Evolutionary conservation across 2,888 invertebrate genomes (phyloP).

Genomic region (Phania funesta): DNA sequence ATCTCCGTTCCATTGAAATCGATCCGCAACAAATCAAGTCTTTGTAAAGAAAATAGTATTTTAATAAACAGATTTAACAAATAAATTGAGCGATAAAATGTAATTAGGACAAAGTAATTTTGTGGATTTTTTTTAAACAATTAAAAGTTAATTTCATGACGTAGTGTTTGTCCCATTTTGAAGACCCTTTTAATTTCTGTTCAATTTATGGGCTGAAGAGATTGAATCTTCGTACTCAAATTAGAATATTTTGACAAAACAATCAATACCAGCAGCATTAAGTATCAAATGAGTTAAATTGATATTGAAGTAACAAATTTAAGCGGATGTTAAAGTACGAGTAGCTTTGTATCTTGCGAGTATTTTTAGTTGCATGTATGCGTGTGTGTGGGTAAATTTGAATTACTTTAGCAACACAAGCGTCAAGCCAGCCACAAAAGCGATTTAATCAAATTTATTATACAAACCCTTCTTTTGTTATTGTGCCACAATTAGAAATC

Average conservation of each 20-base stretch:
- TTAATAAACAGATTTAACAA: constrained; percentile 46
- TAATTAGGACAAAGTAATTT: constrained; percentile 41
- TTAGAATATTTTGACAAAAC: constrained; percentile 61
- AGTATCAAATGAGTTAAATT: constrained; percentile 41
- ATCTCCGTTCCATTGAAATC: neutral
- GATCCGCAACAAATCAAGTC: constrained; percentile 43
- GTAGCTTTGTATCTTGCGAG: neutral
- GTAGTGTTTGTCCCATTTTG: constrained; percentile 13
- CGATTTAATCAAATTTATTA: constrained; percentile 4
- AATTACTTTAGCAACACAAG: constrained; percentile 3
- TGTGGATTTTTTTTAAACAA: neutral
- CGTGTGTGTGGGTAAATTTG: neutral
- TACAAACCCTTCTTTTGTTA: neutral
- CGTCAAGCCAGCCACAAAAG: neutral
- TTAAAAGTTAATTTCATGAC: constrained; percentile 43
- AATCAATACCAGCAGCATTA: constrained; percentile 62
- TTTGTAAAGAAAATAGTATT: constrained; percentile 36
- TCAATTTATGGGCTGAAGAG: neutral
- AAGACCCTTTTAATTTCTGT: constrained; percentile 13
- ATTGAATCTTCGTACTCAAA: constrained; percentile 16
- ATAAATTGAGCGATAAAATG: constrained; percentile 62
- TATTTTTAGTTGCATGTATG: constrained; percentile 1
- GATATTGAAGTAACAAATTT: constrained; percentile 41
- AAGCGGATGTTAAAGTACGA: constrained; percentile 42
- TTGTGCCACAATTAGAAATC: constrained; percentile 1